These are phyloP conservation scores for Aleadryas rufinucha DNA, from an alignment of 2,113 vertebrate species.

Conservation along the genomic window DNA sequence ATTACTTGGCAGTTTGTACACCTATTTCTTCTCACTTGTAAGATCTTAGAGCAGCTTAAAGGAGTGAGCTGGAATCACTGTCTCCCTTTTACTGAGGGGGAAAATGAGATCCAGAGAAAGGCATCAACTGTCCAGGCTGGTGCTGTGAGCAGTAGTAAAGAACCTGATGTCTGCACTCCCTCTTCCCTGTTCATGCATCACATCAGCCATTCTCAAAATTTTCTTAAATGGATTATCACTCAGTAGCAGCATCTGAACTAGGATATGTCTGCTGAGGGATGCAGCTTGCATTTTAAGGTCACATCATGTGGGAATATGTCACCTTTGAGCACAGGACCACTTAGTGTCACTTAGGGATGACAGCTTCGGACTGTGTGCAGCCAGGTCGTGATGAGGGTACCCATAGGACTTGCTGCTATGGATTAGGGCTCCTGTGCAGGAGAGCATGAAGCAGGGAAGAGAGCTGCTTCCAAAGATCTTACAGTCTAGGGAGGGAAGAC, in stretches of 20 bases:
- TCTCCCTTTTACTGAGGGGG: not conserved
- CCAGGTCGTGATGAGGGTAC: not conserved
- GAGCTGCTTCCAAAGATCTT: not conserved
- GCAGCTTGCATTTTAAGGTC: not conserved
- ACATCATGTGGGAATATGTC: not conserved
- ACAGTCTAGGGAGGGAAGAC: not conserved
- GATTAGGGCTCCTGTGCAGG: not conserved
- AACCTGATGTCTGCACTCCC: not conserved
- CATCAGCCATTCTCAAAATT: not conserved
- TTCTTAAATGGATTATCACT: not conserved
- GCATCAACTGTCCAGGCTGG: not conserved
- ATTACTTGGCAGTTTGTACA: not conserved
- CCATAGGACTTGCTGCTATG: not conserved
- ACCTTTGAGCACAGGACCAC: not conserved
- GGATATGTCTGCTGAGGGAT: not conserved
- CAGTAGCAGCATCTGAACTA: not conserved
- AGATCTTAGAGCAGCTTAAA: not conserved
- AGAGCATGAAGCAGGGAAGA: not conserved
- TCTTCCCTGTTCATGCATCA: not conserved
- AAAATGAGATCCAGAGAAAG: not conserved
- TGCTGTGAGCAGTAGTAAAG: not conserved
- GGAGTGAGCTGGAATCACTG: not conserved
- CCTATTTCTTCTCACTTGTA: not conserved
- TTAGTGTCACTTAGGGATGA: not conserved
- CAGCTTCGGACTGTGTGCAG: not conserved